Conservation (phyloP, 1,140 invertebrate species). For the Zaprionus kolodkinae region DNA sequence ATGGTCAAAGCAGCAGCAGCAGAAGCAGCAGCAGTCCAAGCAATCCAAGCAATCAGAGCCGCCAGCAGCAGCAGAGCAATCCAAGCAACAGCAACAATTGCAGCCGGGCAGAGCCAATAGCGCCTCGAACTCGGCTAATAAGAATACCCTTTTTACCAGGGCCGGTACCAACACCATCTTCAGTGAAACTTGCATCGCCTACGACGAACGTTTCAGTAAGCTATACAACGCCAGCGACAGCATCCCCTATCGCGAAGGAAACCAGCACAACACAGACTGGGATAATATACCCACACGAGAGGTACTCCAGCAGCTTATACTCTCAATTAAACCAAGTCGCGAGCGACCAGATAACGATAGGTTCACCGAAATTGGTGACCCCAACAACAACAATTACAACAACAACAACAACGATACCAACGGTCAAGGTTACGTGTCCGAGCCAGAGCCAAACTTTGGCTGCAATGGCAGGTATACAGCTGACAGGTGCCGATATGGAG, state of each 20-base stretch:
- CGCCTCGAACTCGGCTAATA: conserved; percentile 75
- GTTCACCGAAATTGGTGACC: conserved; percentile 33
- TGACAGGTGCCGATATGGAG: conserved; percentile 79
- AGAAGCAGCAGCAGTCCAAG: conserved; percentile 37
- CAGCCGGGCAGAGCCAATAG: conserved; percentile 61
- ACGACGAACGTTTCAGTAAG: conserved; percentile 63
- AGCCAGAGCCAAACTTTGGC: conserved; percentile 67
- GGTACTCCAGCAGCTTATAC: conserved; percentile 31
- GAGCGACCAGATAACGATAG: conserved; percentile 44
- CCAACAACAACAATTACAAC: no score
- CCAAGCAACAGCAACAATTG: conserved; percentile 42
- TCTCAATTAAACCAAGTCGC: conserved; percentile 33
- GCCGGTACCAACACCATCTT: conserved; percentile 63
- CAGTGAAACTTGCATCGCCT: conserved; percentile 69
- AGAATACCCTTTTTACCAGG: conserved; percentile 84
- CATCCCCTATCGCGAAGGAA: conserved; percentile 59
- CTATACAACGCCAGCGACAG: conserved; percentile 60
- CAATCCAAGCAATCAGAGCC: conserved; percentile 27
- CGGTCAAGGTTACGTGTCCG: conserved; percentile 70
- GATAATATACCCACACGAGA: conserved; percentile 60
- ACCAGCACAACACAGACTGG: conserved; percentile 43
- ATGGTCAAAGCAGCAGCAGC: conserved; percentile 22
- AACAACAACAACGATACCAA: conserved; percentile 68
- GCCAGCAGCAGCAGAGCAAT: conserved; percentile 34
- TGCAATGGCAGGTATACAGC: conserved; percentile 80